phyloP scores from a whole-genome alignment of 2,113 vertebrate species.

The Lipotes vexillifer region DNA sequence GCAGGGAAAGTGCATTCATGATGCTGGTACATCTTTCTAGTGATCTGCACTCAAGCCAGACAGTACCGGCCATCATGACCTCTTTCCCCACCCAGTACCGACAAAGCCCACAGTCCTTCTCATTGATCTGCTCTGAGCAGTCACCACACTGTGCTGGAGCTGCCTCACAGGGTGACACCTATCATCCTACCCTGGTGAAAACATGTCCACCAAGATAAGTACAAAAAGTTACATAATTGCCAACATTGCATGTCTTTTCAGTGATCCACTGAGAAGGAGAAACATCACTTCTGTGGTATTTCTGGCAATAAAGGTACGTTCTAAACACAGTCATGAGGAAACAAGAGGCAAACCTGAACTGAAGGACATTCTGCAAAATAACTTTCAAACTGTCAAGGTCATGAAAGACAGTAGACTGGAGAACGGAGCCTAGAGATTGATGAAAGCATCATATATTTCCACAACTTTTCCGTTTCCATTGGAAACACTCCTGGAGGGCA shows the following conservation, averaged over 20 bases:
- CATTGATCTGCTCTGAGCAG: neutral
- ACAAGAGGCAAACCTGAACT: neutral
- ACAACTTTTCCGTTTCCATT: neutral
- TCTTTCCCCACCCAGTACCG: neutral
- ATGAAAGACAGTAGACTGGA: neutral
- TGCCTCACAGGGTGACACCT: neutral
- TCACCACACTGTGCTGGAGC: neutral
- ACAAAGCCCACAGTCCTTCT: neutral
- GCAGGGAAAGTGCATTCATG: neutral
- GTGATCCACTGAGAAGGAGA: neutral
- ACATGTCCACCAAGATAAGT: neutral
- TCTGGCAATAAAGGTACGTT: neutral
- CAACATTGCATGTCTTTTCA: neutral
- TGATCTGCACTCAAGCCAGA: neutral
- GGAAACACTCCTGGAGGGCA: neutral
- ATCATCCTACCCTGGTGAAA: neutral
- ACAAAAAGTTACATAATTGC: fast-evolving
- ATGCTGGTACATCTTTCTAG: neutral
- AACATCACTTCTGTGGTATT: neutral
- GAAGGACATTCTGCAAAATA: neutral
- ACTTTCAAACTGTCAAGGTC: neutral
- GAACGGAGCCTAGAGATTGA: neutral
- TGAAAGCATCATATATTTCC: neutral
- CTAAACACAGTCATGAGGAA: neutral
- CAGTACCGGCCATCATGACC: neutral